Base-by-base conservation (phyloP, 2,888 invertebrate species). In the Heliconius ismenius region DNA sequence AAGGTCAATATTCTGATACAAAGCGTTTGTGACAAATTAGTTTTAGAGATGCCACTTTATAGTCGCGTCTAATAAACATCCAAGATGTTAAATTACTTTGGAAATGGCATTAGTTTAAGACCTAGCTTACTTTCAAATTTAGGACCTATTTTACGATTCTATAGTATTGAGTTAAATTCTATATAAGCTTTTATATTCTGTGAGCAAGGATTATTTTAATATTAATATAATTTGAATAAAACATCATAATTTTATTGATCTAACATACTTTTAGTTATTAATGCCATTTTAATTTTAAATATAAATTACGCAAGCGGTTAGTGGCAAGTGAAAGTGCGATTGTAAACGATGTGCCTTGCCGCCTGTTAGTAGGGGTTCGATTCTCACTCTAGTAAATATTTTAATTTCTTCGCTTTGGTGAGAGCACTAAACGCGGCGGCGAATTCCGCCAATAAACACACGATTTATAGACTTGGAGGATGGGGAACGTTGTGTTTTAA, bases 1-100 rank as follows among this genome's bases (percentile, higher is more conserved):
- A 70, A 58, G 70, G 58, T 70, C 70, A 70, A 70, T 60, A 68
- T 43, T 60, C 39, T 39, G 67, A 62, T 36, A 64, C 36, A 75
- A 67, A 54, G 58, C 36, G 74, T 63, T 63, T 26, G 64, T 49
- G 64, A 49, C 28, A 13, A 63, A 39, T 63, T 73, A 63, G 39
- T 62, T 43, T 43, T 43, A 49, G 28, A 64, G 73, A 63, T n/a
- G 21, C 3, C 64, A 21, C 73, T 36, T 74, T 49, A 74, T 28
- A 64, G 73, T 36, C 18, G 43, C 54, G 39, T 67, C 24, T 67
- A 67, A 39, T 67, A 39, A 67, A 36, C 15, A 39, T 67, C 24
- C 67, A 39, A 67, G 6, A 24, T 67, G 39, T 24, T 67, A 24
- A 26, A 62, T 26, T 62, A 62, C n/a, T 58, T 65, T 65, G 65